phyloP scores from a whole-genome alignment of 2,888 invertebrate species.

The Diploptera punctata region DNA sequence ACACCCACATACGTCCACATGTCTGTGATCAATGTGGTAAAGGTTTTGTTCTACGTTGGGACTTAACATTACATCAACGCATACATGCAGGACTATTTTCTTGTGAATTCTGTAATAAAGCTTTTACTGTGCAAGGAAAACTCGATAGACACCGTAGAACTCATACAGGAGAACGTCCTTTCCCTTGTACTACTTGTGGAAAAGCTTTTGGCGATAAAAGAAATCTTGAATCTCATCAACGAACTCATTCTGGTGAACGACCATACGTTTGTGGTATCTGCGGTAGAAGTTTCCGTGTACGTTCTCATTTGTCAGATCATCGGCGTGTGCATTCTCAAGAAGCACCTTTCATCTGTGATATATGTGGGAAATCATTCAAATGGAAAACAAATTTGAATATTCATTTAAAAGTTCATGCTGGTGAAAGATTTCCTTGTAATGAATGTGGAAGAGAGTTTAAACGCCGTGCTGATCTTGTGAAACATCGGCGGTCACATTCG shows the following conservation, averaged over 20 bases:
- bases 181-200: slow-evolving; percentile 52
- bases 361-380: slow-evolving; percentile 52
- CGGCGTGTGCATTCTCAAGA: slow-evolving; percentile 49
- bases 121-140: slow-evolving; percentile 54
- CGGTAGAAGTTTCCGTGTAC: slow-evolving; percentile 51
- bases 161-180: slow-evolving; percentile 54
- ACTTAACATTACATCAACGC: slow-evolving; percentile 53
- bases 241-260: slow-evolving; percentile 51
- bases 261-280: slow-evolving; percentile 49
- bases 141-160: slow-evolving; percentile 53
- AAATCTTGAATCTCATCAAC: slow-evolving; percentile 53
- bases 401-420: slow-evolving; percentile 48
- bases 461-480: slow-evolving; percentile 38
- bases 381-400: slow-evolving; percentile 52
- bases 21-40: slow-evolving; percentile 53
- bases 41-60: slow-evolving; percentile 52
- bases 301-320: slow-evolving; percentile 51
- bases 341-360: slow-evolving; percentile 49
- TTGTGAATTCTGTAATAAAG: slow-evolving; percentile 53
- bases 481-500: slow-evolving; percentile 38
- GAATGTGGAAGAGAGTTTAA: slow-evolving; percentile 42
- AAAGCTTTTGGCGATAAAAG: slow-evolving; percentile 54
- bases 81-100: slow-evolving; percentile 52
- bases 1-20: slow-evolving; percentile 51
- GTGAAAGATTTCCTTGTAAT: slow-evolving; percentile 38